These are phyloP conservation scores for Leiothrix lutea DNA, from an alignment of 2,113 vertebrate genomes.

Conservation along the genomic window DNA sequence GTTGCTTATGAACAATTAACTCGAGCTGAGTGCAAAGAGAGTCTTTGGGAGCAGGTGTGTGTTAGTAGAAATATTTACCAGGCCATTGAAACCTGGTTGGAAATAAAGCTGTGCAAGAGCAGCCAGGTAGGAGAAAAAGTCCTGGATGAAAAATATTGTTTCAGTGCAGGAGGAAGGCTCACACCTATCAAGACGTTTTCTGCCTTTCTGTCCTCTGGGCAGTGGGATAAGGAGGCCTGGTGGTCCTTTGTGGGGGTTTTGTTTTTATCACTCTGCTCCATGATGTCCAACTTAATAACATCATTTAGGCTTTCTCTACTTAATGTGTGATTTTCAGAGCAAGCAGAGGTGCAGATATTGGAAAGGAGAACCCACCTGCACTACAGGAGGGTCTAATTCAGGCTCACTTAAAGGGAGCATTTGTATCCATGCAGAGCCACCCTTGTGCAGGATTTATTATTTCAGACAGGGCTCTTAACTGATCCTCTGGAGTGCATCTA, in stretches of 20 bases:
- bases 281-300: not conserved
- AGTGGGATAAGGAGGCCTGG: not conserved
- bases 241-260: not conserved
- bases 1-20: conserved; percentile 4
- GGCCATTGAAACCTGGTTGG: not conserved
- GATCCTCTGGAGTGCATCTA: not conserved
- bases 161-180: not conserved
- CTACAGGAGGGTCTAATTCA: not conserved
- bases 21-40: not conserved
- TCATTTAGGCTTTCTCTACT: not conserved
- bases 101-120: not conserved
- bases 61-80: not conserved
- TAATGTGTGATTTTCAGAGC: not conserved
- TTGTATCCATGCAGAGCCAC: not conserved
- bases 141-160: not conserved
- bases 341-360: not conserved
- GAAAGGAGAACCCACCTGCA: not conserved
- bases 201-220: not conserved
- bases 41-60: not conserved
- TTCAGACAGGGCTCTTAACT: not conserved
- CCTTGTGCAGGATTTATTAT: not conserved
- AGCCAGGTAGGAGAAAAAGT: not conserved
- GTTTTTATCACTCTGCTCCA: not conserved
- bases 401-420: not conserved
- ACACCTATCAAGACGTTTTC: not conserved